Conservation (phyloP, 2,113 vertebrate species). For the Corvus cornix region DNA sequence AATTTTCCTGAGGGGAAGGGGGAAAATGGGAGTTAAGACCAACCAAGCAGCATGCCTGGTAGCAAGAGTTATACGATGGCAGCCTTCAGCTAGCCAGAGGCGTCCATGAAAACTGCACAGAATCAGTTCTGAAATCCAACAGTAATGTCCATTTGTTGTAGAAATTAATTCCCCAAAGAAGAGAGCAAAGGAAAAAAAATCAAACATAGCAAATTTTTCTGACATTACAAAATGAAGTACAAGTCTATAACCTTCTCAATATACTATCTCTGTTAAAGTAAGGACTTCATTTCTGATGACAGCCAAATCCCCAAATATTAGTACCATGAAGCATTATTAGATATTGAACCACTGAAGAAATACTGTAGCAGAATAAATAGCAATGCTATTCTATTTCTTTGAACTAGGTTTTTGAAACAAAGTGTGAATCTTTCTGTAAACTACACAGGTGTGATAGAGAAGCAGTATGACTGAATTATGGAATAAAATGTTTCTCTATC, state of each 20-base stretch:
- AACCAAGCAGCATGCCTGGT: conserved; percentile 42
- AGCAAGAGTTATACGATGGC: conserved; percentile 46
- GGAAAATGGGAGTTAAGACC: conserved; percentile 46
- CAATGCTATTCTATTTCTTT: background rate
- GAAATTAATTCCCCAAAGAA: conserved; percentile 73
- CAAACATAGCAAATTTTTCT: conserved; percentile 73
- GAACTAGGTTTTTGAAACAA: background rate
- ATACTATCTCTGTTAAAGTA: conserved; percentile 58
- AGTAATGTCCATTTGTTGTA: conserved; percentile 72
- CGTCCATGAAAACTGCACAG: conserved; percentile 50
- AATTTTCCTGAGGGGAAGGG: conserved; percentile 55
- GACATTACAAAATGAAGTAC: conserved; percentile 70
- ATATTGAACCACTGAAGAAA: conserved; percentile 19
- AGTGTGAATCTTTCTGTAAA: background rate
- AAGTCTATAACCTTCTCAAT: conserved; percentile 58
- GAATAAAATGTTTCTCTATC: background rate
- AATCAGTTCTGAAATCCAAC: conserved; percentile 64
- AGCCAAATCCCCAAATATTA: conserved; percentile 55
- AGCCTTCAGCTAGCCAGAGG: conserved; percentile 75
- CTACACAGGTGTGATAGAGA: background rate
- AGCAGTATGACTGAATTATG: background rate
- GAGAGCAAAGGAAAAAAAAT: conserved; percentile 68
- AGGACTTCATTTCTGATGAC: conserved; percentile 60
- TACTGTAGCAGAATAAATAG: background rate
- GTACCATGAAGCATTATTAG: background rate